Base-by-base conservation (phyloP, 2,797 vertebrate genomes). In the Hydrocynus forskahlii region DNA sequence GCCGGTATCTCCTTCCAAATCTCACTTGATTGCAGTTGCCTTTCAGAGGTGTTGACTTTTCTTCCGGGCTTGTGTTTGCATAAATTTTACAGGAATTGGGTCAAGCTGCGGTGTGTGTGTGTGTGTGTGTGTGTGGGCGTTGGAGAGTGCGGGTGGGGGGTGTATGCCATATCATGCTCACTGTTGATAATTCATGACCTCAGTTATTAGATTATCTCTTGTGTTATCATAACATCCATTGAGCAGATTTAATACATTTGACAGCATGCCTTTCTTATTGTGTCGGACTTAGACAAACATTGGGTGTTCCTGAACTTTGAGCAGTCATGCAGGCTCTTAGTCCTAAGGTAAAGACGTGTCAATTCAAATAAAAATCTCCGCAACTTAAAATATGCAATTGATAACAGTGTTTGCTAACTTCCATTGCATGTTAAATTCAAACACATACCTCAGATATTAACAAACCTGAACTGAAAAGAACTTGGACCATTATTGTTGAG, bases 1-100 rank as follows among this genome's bases (percentile, higher is more conserved):
- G 76, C 80, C 71, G 80, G 40, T 71, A 84, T 85, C 84, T 84
- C 55, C 52, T 59, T 76, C n/a, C 52, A 76, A 73, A 86, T 80
- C 79, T 82, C 50, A 48, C 52, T 23, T 71, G 73, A 81, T 85
- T 83, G 54, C 71, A 79, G 74, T 76, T 79, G 66, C 60, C 19
- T 57, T 79, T 72, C 40, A 35, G 74, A 85, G 79, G 67, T 77
- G 77, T 82, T 80, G 79, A 71, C 73, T 81, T 83, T 76, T 62
- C 81, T 35, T 67, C 74, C 10, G 57, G 60, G 77, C 75, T 45
- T 29, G 78, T 81, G 78, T 81, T 88, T 85, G 83, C 79, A 80
- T 54, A 82, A 84, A 80, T 76, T 23, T 69, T 78, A 80, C 81
- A 74, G 87, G 83, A 90, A 89, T 52, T 81, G 71, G 77, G 83